Evolutionary conservation across 2,888 invertebrate genomes (phyloP), one percentile per base, ranked within the genome.

Genomic region (Sycophila texana): DNA sequence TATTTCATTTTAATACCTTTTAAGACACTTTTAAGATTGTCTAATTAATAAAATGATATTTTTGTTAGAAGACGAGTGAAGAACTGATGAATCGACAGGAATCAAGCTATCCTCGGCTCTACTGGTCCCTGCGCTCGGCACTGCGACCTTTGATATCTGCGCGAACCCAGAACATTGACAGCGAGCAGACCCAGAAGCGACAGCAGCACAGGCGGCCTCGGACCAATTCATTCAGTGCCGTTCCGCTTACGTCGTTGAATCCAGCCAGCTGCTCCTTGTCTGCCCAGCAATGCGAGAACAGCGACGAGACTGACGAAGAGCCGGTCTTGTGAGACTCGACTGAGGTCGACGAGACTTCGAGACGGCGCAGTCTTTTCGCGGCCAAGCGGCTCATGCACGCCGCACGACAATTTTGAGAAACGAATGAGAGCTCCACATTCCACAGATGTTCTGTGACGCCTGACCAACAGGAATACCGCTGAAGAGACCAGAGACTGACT

Each of bases 1-100:
- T 14, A 53, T 39, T 39, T 39, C 1, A 39, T 39, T 0, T 39
- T 39, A 4, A 39, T 39, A 39, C 39, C 7, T 39, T 39, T 7
- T 7, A 7, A 4, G 39, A 4, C 4, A 7, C 7, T 39, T 39
- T 39, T 5, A 5, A 39, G 39, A 5, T 4, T 39, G 5, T 39
- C 4, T 4, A 39, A 39, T 39, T 39, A 39, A 39, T 39, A 39
- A 53, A 53, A 14, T 4, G 14, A 53, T 53, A 53, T 39, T 39
- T 39, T 30, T 22, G 0, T 2, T 84, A 93, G 92, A 93, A 93
- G 86, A 91, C 93, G 73, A 93, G 93, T 79, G 94, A 94, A 85
- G 94, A 95, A 83, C 89, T 96, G 74, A 91, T 97, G 58, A 93
- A 94, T 0, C 93, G 93, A 77, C 96, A 96, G 84, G 97, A 97